These are phyloP conservation scores for Sphinx pinastri DNA, from an alignment of 2,888 invertebrate genomes.

Conservation along the genomic window DNA sequence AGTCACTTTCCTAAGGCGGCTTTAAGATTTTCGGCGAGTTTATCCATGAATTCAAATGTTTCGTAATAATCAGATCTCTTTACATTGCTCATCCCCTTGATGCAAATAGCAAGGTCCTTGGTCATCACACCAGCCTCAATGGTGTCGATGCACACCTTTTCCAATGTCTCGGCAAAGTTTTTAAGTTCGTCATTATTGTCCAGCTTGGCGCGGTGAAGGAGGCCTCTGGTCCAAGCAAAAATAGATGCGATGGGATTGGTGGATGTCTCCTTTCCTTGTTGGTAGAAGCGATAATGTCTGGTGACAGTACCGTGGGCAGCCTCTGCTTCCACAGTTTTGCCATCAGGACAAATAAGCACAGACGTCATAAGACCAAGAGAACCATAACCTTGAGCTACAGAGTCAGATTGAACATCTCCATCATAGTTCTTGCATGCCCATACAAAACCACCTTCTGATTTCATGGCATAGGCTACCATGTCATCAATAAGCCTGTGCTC, in stretches of 20 bases:
- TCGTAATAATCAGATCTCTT: constrained; percentile 94
- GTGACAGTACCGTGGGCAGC: constrained; percentile 99
- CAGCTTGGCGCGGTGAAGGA: constrained; percentile 96
- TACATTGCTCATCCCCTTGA: constrained; percentile 95
- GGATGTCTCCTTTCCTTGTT: constrained; percentile 98
- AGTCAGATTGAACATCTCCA: constrained; percentile 99
- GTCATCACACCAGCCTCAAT: constrained; percentile 98
- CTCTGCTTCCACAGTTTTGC: constrained; percentile 98
- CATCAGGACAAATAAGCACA: constrained; percentile 98
- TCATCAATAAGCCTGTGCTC: constrained; percentile 99
- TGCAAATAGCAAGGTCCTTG: constrained; percentile 98
- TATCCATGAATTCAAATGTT: constrained; percentile 98
- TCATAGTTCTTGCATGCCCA: constrained; percentile 99
- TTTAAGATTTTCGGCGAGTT: constrained; percentile 94
- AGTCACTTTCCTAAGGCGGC: constrained; percentile 85
- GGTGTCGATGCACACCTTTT: constrained; percentile 96
- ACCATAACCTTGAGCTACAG: constrained; percentile 98
- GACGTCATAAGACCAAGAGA: constrained; percentile 99
- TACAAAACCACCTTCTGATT: constrained; percentile 98
- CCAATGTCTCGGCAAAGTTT: constrained; percentile 93
- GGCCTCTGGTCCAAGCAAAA: constrained; percentile 98
- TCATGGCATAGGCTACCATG: constrained; percentile 99
- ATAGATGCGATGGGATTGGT: constrained; percentile 99
- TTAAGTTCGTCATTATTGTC: constrained; percentile 91
- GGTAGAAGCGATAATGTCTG: constrained; percentile 93